Evolutionary conservation across 1,140 invertebrate species (phyloP), one percentile per base, ranked within the genome.

Genomic region (Drosophila sp.): DNA sequence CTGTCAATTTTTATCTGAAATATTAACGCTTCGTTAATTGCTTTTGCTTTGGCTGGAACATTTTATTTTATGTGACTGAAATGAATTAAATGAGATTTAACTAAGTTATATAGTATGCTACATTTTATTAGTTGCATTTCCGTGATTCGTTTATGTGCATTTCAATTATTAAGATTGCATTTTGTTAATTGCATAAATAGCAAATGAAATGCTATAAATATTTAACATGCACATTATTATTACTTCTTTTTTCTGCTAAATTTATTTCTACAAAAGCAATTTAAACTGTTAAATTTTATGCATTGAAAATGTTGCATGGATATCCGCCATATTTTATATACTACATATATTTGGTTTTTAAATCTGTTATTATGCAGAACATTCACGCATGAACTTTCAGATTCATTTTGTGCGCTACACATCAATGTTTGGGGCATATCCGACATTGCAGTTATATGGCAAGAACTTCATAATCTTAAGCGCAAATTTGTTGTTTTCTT

Each of bases 131-230:
- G 36, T 61, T 66, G 41, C 57, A 6, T 58, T 41, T 11, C 38
- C 36, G 11, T 43, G 36, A 29, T 41, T 41, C 34, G 25, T 40
- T 45, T 34, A 45, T 45, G 27, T 40, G 56, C 21, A 34, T 29
- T 63, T 32, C 9, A 36, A 13, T 40, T 61, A 80, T 72, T 80
- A 45, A 65, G 41, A 46, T 61, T 76, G 46, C 71, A 74, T 34
- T 61, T 5, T 29, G 57, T 54, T 70, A 58, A 80, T 76, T 71
- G 78, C 62, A 69, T 38, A 13, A 40, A 46, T 21, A 6, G 7
- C 51, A 66, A 57, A 48, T 76, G 43, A 57, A 66, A 63, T 14
- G n/a, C 29, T 16, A 64, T 76, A 14, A 76, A 76, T 76, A 53
- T 56, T 51, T 14, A 57, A 29, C 29, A 66, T 45, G 29, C 21